These are phyloP conservation scores for Dermatophagoides farinae DNA, from an alignment of 1,140 invertebrate species.

Conservation along the genomic window DNA sequence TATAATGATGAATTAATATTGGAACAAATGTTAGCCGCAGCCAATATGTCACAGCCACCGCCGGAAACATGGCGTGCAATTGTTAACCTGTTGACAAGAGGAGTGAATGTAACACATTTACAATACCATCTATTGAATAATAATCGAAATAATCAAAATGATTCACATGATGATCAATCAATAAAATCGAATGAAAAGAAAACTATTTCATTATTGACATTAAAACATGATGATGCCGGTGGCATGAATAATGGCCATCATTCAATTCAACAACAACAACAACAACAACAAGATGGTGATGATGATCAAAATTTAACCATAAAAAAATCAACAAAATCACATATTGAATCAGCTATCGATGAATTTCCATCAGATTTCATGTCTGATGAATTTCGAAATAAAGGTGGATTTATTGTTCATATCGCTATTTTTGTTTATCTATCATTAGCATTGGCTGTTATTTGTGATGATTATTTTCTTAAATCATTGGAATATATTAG, in stretches of 20 bases:
- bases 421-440: constrained; percentile 67
- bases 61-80: too few relatives aligned
- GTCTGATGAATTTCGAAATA: constrained; percentile 31
- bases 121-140: too few relatives aligned
- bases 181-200: too few relatives aligned
- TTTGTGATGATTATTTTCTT: constrained; percentile 84
- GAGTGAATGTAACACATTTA: too few relatives aligned
- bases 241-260: too few relatives aligned
- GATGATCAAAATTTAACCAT: not conserved
- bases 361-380: constrained; percentile 12
- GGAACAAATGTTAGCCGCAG: too few relatives aligned
- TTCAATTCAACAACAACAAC: not conserved
- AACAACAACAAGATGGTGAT: not conserved
- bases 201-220: too few relatives aligned
- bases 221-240: too few relatives aligned
- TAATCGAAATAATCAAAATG: too few relatives aligned
- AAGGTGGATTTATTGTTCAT: constrained; percentile 71
- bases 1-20: not conserved
- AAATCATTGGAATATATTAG: constrained; percentile 66
- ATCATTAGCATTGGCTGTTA: constrained; percentile 68
- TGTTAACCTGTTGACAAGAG: too few relatives aligned
- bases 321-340: not conserved
- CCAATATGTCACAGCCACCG: too few relatives aligned
- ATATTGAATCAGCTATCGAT: constrained; percentile 3
- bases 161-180: too few relatives aligned